Base-by-base conservation (phyloP, 1,140 invertebrate species). In the fruit fly (Drosophila melanogaster) region DNA sequence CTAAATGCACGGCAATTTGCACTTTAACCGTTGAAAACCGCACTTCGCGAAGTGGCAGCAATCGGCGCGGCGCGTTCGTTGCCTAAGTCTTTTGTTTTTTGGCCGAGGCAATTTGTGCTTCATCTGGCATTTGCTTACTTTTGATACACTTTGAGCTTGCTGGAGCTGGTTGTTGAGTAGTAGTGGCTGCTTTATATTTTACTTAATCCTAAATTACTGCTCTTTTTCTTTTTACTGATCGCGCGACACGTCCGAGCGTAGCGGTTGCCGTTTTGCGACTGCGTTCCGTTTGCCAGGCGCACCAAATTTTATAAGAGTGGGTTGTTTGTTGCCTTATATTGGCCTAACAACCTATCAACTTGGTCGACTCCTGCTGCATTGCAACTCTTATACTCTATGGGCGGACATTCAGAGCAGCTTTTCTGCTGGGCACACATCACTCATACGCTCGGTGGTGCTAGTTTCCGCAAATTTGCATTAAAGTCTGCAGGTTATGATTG, bases 231-330 rank as follows among this genome's bases (percentile, higher is more conserved):
- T 61, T 73, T 57, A 19, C 53, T 57, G 56, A 38, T 85, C 56
- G 47, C 75, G 69, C 83, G 83, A 86, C 84, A 86, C 79, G 84
- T 77, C 84, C 67, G 67, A 76, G 77, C 84, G 53, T 46, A 77
- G 60, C 60, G 62, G 53, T 83, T 84, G 84, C 71, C 55, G 79
- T 56, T 73, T 73, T 74, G 64, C 84, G 79, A 87, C 84, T 87
- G 80, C 79, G 77, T 54, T 77, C 67, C 62, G 65, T 55, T 61
- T 66, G 79, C 59, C 76, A 73, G 46, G 43, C 79, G 53, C 79
- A 90, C 55, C 77, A 71, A 84, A 87, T 65, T 87, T 87, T 87
- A 87, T 87, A 84, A 87, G 84, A 87, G 84, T 72, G 46, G 37
- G 47, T 71, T 50, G n/a, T 15, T 49, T 47, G 43, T 49, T 54